Evolutionary conservation across 2,113 vertebrate species (phyloP).

Genomic region (Nycticryphes semicollaris): DNA sequence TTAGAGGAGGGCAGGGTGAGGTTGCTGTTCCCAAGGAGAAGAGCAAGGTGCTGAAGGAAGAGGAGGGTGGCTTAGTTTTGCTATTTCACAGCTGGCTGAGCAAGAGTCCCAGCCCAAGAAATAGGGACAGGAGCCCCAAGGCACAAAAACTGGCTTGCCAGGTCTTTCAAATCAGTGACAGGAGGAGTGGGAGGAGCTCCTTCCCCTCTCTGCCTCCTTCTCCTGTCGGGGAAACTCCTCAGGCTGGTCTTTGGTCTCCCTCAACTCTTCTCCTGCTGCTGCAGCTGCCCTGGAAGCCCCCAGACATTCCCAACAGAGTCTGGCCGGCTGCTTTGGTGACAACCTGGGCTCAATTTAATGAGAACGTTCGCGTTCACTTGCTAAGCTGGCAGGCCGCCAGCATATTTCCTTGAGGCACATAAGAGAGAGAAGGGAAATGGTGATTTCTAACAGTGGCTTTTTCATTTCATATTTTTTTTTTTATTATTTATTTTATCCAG

Average conservation of each 20-base stretch:
- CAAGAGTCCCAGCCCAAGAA: background rate
- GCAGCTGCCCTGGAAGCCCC: slow-evolving; percentile 25
- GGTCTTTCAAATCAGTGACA: background rate
- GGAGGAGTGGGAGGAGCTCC: background rate
- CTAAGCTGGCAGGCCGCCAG: background rate
- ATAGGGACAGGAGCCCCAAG: background rate
- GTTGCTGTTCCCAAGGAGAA: background rate
- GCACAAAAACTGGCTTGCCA: background rate
- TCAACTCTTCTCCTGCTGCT: background rate
- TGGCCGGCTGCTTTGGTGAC: slow-evolving; percentile 46
- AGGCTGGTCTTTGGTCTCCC: background rate
- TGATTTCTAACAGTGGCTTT: slow-evolving; percentile 27
- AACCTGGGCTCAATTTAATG: slow-evolving; percentile 53
- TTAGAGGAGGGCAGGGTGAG: background rate
- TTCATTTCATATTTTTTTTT: background rate
- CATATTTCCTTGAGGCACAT: slow-evolving; percentile 53
- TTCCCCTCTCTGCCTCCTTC: background rate
- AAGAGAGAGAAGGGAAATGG: slow-evolving; percentile 52
- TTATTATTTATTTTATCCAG: background rate
- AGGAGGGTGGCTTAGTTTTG: background rate
- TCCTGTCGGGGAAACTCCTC: background rate
- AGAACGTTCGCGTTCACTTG: slow-evolving; percentile 53
- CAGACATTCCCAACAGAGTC: slow-evolving; percentile 50
- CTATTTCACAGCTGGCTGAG: slow-evolving; percentile 22
- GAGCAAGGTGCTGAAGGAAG: background rate